These are phyloP conservation scores for Scaptomyza montana DNA, from an alignment of 1,140 invertebrate species.

Conservation along the genomic window DNA sequence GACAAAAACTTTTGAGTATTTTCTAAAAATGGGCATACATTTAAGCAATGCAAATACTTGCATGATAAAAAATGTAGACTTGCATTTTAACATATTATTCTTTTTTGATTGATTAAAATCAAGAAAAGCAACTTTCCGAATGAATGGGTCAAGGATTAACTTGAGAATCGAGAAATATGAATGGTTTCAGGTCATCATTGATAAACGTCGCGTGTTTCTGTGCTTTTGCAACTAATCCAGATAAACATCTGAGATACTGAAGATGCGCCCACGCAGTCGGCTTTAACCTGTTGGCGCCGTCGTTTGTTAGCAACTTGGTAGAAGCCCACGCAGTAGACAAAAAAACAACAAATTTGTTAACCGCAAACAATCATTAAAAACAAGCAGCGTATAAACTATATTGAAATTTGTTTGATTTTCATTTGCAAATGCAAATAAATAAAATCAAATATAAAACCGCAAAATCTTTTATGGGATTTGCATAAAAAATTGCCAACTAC, in stretches of 20 bases:
- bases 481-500: slow-evolving; percentile 64
- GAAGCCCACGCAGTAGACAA: slow-evolving; percentile 43
- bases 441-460: slow-evolving; percentile 29
- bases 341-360: slow-evolving; percentile 43
- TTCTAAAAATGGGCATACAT: too few relatives aligned
- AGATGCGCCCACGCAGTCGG: slow-evolving; percentile 40
- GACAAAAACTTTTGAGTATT: too few relatives aligned
- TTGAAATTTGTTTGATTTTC: slow-evolving; percentile 63
- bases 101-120: too few relatives aligned
- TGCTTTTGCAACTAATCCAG: slow-evolving; percentile 21
- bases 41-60: too few relatives aligned
- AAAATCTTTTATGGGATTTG: slow-evolving; percentile 57
- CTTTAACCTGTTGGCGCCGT: slow-evolving; percentile 51
- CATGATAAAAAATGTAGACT: too few relatives aligned
- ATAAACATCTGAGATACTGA: slow-evolving; percentile 15
- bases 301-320: slow-evolving; percentile 34
- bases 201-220: slow-evolving; percentile 15
- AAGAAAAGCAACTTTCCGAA: neutral
- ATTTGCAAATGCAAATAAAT: slow-evolving; percentile 36
- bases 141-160: slow-evolving; percentile 14
- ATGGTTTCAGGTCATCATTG: slow-evolving; percentile 26
- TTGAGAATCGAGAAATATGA: neutral
- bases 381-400: slow-evolving; percentile 51
- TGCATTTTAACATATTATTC: too few relatives aligned
- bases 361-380: slow-evolving; percentile 51